phyloP scores from a whole-genome alignment of 2,113 vertebrate genomes.

The Anolis carolinensis region DNA sequence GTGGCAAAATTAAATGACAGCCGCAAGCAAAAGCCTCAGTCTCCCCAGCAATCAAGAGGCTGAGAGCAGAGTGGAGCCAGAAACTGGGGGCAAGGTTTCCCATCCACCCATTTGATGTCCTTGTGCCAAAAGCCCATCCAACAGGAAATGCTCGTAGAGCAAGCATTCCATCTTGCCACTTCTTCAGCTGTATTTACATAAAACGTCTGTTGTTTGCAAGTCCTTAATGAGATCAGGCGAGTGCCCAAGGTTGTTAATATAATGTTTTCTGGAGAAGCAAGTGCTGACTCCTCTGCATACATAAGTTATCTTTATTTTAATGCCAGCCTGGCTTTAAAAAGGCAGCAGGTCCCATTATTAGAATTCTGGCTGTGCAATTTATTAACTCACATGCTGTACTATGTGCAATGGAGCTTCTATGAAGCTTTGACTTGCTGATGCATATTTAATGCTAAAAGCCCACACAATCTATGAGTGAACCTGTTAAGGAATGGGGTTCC shows the following conservation, averaged over 20 bases:
- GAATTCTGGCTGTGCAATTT: slow-evolving; percentile 33
- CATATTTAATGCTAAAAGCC: slow-evolving; percentile 11
- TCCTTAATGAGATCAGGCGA: not conserved
- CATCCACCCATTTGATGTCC: not conserved
- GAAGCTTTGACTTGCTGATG: not conserved
- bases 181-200: slow-evolving; percentile 7
- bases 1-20: not conserved
- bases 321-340: slow-evolving; percentile 47
- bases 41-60: not conserved
- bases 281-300: slow-evolving; percentile 9
- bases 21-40: not conserved
- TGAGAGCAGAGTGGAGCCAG: not conserved
- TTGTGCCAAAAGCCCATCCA: not conserved
- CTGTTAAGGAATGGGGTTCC: not conserved
- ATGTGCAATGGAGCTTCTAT: slow-evolving; percentile 14
- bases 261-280: slow-evolving; percentile 18
- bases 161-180: not conserved
- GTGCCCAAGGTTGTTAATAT: slow-evolving; percentile 16
- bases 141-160: not conserved
- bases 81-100: not conserved
- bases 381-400: slow-evolving; percentile 30
- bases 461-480: not conserved
- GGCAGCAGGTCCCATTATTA: slow-evolving; percentile 42
- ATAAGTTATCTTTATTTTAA: slow-evolving; percentile 33
- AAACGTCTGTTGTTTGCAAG: not conserved